Evolutionary conservation across 2,113 vertebrate genomes (phyloP).

Genomic region (Saccopteryx bilineata): DNA sequence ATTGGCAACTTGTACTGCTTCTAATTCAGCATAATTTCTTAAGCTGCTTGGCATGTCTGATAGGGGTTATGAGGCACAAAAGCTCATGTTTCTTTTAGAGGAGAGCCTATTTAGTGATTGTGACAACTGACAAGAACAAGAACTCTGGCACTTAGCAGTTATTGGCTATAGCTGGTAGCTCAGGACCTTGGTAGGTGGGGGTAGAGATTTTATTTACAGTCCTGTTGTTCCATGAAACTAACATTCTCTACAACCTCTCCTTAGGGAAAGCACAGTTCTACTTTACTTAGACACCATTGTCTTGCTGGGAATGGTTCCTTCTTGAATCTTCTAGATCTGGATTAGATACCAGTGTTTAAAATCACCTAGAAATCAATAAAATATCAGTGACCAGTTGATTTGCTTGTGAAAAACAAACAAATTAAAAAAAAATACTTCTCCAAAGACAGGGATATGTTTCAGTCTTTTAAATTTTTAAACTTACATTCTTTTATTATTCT

Average conservation of each 20-base stretch:
- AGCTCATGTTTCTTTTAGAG: slow-evolving; percentile 37
- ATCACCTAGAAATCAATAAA: not conserved
- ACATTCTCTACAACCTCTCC: not conserved
- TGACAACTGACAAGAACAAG: slow-evolving; percentile 20
- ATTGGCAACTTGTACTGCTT: slow-evolving; percentile 30
- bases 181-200: not conserved
- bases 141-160: not conserved
- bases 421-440: not conserved
- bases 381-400: not conserved
- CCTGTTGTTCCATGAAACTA: not conserved
- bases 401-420: not conserved
- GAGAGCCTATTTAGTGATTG: not conserved
- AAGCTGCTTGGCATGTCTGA: slow-evolving; percentile 54
- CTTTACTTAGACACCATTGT: not conserved
- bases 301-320: not conserved
- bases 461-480: slow-evolving; percentile 14
- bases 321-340: not conserved
- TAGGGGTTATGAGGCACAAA: slow-evolving; percentile 49
- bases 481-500: not conserved
- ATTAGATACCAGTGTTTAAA: slow-evolving; percentile 1
- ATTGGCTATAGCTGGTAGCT: not conserved
- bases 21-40: slow-evolving; percentile 71
- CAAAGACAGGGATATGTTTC: not conserved
- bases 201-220: not conserved
- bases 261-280: not conserved